Conservation (phyloP, 2,888 invertebrate genomes). For the Metacarcinus magister region DNA sequence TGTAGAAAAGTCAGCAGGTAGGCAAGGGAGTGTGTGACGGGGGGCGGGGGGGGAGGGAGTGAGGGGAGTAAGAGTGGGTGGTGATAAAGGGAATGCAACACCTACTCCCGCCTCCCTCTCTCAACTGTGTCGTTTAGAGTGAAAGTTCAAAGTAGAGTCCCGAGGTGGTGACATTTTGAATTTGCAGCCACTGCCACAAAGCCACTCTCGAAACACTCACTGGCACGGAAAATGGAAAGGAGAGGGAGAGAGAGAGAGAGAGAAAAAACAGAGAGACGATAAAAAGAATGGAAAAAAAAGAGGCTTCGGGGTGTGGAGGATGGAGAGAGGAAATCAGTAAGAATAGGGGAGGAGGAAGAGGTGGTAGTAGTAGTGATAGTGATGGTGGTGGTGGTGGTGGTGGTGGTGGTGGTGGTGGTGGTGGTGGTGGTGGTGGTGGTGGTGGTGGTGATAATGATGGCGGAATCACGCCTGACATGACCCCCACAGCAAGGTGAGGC, state of each 20-base stretch:
- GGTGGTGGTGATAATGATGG: constrained; percentile 64
- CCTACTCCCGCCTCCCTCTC: background rate
- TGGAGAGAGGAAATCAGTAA: background rate
- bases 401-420: constrained; percentile 87
- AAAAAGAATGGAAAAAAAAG: constrained; percentile 84
- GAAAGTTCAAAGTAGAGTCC: constrained; percentile 21
- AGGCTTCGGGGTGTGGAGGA: background rate
- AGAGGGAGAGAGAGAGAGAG: constrained; percentile 83
- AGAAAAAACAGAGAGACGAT: background rate
- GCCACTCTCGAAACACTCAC: constrained; percentile 21
- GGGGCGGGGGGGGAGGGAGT: background rate
- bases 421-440: constrained; percentile 84
- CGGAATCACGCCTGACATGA: constrained; percentile 66
- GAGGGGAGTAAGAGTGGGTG: background rate
- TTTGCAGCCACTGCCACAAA: background rate
- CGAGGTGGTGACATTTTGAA: background rate
- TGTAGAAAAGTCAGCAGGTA: too few species aligned
- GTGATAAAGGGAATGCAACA: too few species aligned
- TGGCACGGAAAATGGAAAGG: constrained; percentile 22
- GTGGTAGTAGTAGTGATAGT: constrained; percentile 87
- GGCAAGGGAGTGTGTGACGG: background rate
- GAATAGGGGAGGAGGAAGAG: constrained; percentile 48
- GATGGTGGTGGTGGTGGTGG: constrained; percentile 85
- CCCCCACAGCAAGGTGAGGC: constrained; percentile 28
- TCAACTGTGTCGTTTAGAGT: background rate